Conservation (phyloP, 2,113 vertebrate genomes). For the Cynopterus brachyotis region DNA sequence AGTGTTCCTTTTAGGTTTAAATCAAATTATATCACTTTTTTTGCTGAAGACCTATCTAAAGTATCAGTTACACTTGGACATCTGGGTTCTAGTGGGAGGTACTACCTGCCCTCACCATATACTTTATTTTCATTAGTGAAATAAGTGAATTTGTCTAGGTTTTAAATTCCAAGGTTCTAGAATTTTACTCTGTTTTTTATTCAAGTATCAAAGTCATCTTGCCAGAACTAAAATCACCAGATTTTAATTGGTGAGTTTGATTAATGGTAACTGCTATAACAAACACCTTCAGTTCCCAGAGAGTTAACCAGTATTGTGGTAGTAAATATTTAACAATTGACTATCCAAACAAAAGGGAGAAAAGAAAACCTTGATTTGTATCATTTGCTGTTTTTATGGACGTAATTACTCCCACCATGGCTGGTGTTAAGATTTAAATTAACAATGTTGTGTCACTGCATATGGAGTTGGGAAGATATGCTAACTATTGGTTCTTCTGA, state of each 20-base stretch:
- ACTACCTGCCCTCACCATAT: background rate
- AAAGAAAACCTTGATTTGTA: background rate
- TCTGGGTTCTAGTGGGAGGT: background rate
- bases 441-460: background rate
- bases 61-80: background rate
- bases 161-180: background rate
- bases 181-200: background rate
- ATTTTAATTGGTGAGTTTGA: background rate
- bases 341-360: background rate
- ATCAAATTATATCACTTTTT: background rate
- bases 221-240: background rate
- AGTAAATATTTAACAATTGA: background rate
- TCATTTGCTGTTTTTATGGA: background rate
- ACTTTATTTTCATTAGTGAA: slow-evolving; percentile 1
- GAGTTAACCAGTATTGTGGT: background rate
- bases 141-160: background rate
- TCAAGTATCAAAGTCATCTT: background rate
- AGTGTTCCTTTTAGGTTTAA: background rate
- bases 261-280: background rate
- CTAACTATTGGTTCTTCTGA: background rate
- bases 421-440: background rate
- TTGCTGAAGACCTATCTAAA: background rate
- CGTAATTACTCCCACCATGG: background rate
- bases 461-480: background rate
- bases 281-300: background rate